These are phyloP conservation scores for Zaprionus taronus DNA, from an alignment of 1,140 invertebrate species.

Conservation along the genomic window DNA sequence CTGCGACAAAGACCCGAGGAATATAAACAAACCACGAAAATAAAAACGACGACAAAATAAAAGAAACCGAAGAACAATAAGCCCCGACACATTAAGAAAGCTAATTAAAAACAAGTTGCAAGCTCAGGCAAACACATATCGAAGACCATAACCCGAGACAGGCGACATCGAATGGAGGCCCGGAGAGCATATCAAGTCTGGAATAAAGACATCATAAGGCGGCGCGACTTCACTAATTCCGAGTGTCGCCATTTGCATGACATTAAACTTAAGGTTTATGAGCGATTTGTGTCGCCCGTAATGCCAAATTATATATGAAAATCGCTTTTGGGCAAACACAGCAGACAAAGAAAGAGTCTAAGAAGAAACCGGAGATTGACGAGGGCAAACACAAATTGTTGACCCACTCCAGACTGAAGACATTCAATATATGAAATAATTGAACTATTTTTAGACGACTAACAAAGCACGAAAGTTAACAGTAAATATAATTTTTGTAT, in stretches of 20 bases:
- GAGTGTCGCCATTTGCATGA: slow-evolving; percentile 75
- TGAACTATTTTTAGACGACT: not conserved
- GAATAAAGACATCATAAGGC: slow-evolving; percentile 78
- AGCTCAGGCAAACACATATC: slow-evolving; percentile 21
- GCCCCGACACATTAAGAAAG: slow-evolving; percentile 44
- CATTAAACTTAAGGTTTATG: slow-evolving; percentile 75
- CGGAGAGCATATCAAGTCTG: slow-evolving; percentile 39
- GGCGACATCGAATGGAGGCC: not conserved
- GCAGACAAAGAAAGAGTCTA: slow-evolving; percentile 37
- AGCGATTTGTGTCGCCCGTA: slow-evolving; percentile 67
- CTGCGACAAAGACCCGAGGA: slow-evolving; percentile 15
- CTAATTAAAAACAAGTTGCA: slow-evolving; percentile 57
- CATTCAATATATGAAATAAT: slow-evolving; percentile 1
- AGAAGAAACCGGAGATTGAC: slow-evolving; percentile 47
- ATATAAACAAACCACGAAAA: slow-evolving; percentile 34
- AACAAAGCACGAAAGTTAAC: not conserved
- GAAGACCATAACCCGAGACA: not conserved
- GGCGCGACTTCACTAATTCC: slow-evolving; percentile 66
- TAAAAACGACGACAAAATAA: slow-evolving; percentile 8
- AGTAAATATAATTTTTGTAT: not conserved
- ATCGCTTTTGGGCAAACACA: slow-evolving; percentile 39
- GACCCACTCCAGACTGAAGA: slow-evolving; percentile 20
- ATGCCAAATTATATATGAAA: slow-evolving; percentile 57
- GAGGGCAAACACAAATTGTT: slow-evolving; percentile 19
- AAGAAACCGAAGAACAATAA: slow-evolving; percentile 38